Evolutionary conservation across 2,113 vertebrate species (phyloP), one percentile per base, ranked within the genome.

Genomic region (Puntigrus tetrazona): DNA sequence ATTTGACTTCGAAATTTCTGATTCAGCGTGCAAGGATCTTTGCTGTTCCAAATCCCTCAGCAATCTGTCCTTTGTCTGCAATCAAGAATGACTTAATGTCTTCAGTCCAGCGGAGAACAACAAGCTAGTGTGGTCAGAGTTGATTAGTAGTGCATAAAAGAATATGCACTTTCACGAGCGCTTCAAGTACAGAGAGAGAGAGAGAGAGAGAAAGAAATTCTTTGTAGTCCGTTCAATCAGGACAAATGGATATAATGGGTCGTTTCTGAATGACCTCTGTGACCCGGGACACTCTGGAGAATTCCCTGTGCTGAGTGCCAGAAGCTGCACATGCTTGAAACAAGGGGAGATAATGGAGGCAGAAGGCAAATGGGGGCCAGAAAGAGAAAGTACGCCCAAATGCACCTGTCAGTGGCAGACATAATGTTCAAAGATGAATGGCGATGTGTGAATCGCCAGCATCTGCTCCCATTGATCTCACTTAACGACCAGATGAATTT

Each of bases 211-310:
- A 75, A 18, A 75, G 14, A 29, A 1, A 13, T 11, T n/a, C 18
- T 38, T 59, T 38, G 20, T 25, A 57, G 75, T 38, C 13, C 34
- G 1, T 55, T 78, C 76, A 78, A 31, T 83, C 67, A 73, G 45
- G 52, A 34, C 74, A 73, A 61, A 82, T 16, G 50, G 27, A 50
- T 82, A 61, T 61, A 73, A 38, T 52, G 55, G 41, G 69, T 31
- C 0, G 1, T 50, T 29, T 50, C 74, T 18, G 47, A 63, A 73
- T 86, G 27, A 61, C 22, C 38, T 78, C 41, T 63, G 59, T 70
- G 41, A 67, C 43, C 81, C 63, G 29, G 10, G 43, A 43, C 16
- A 18, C 41, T 55, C 31, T 77, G 13, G 25, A 34, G 7, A 29
- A 29, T 55, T 47, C 4, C 55, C n/a, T 57, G 3, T 31, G 41